A percentile compares a stretch with the other conserved stretches of the same genome.
phyloP scores from a whole-genome alignment of 2,888 invertebrate species.

The Hololepta plana region DNA sequence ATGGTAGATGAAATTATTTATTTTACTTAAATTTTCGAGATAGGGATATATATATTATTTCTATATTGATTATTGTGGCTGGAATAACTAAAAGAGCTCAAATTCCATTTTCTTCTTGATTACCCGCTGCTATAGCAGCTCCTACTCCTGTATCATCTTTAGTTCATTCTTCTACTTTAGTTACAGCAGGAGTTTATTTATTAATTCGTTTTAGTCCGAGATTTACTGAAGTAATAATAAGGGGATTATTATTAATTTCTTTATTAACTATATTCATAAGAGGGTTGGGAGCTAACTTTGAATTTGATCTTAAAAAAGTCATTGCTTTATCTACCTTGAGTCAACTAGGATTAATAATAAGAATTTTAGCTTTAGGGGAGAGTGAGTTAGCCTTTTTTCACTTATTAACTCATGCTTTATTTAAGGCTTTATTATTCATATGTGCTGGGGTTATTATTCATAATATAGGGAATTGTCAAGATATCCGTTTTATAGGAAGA shows the following conservation, averaged over 20 bases:
- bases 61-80: slow-evolving; percentile 31
- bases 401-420: slow-evolving; percentile 53
- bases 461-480: slow-evolving; percentile 40
- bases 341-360: slow-evolving; percentile 55
- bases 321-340: slow-evolving; percentile 62
- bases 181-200: slow-evolving; percentile 58
- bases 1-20: slow-evolving; percentile 21
- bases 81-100: slow-evolving; percentile 63
- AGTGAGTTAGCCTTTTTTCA: slow-evolving; percentile 48
- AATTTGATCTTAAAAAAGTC: slow-evolving; percentile 58
- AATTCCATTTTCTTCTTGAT: slow-evolving; percentile 61
- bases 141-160: slow-evolving; percentile 51
- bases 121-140: slow-evolving; percentile 49
- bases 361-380: slow-evolving; percentile 27
- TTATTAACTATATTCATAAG: slow-evolving; percentile 42
- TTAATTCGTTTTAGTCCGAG: slow-evolving; percentile 47
- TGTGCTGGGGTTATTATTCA: slow-evolving; percentile 54
- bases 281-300: slow-evolving; percentile 40
- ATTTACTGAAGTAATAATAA: slow-evolving; percentile 26
- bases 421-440: slow-evolving; percentile 52
- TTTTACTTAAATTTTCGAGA: slow-evolving; percentile 27
- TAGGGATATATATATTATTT: slow-evolving; percentile 29
- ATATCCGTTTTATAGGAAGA: slow-evolving; percentile 43
- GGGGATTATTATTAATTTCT: slow-evolving; percentile 34
- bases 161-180: slow-evolving; percentile 63